phyloP scores from a whole-genome alignment of 2,888 invertebrate species.

The Torymus auratus region DNA sequence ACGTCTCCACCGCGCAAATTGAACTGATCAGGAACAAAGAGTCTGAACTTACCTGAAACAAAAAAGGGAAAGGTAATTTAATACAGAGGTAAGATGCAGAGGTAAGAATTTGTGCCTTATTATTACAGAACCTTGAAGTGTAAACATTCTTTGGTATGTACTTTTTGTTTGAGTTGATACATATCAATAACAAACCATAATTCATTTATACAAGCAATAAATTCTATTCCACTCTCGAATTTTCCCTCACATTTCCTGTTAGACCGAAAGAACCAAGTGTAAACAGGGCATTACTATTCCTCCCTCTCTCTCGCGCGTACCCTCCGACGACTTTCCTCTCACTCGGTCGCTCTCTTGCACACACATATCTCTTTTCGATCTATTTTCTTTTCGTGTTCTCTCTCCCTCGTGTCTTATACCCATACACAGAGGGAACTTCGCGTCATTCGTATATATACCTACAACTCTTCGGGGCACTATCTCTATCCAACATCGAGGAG shows the following conservation, averaged over 20 bases:
- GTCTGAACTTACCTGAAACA: slow-evolving; percentile 38
- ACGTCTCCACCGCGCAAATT: not conserved
- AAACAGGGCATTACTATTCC: not conserved
- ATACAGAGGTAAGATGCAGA: no score
- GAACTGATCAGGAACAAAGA: not conserved
- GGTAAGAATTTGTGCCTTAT: no score
- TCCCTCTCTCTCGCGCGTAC: no score
- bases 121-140: no score
- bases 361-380: not conserved
- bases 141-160: no score
- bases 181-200: no score
- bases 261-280: not conserved
- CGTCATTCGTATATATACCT: not conserved
- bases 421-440: no score
- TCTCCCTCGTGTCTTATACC: not conserved
- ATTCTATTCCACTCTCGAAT: no score
- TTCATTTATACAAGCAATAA: no score
- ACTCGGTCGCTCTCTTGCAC: not conserved
- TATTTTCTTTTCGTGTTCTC: slow-evolving; percentile 6
- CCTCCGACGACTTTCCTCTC: not conserved
- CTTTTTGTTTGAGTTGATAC: no score
- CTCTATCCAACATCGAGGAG: slow-evolving; percentile 32
- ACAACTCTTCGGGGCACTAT: slow-evolving; percentile 11
- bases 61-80: not conserved
- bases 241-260: no score